A percentile compares a stretch with the other conserved stretches of the same genome.
Evolutionary conservation across 2,113 vertebrate genomes (phyloP).

Genomic region (Crypturellus undulatus): DNA sequence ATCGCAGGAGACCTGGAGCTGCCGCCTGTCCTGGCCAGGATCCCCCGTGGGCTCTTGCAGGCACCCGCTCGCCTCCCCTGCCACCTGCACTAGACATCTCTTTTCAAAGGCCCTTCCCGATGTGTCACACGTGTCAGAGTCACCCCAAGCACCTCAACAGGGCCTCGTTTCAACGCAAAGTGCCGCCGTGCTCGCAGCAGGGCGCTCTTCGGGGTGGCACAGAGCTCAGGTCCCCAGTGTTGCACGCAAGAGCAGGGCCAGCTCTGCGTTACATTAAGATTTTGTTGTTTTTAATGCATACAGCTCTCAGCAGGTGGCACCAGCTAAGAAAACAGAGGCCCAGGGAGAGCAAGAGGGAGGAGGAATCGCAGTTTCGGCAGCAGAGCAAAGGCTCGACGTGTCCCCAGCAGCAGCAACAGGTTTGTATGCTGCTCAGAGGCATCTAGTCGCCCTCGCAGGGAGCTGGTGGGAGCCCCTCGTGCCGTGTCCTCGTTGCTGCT

Average conservation of each 20-base stretch:
- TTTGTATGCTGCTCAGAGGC: not conserved
- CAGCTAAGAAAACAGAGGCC: not conserved
- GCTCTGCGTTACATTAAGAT: not conserved
- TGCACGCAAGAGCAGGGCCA: not conserved
- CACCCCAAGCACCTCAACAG: not conserved
- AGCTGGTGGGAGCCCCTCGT: not conserved
- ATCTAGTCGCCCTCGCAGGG: not conserved
- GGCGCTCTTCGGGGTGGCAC: not conserved
- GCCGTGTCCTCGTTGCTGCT: not conserved
- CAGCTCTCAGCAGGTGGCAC: constrained; percentile 34
- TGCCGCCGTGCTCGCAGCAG: not conserved
- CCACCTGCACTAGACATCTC: not conserved
- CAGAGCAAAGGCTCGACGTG: constrained; percentile 18
- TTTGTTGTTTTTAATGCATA: constrained; percentile 42
- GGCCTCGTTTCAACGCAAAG: accelerated
- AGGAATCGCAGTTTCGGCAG: not conserved
- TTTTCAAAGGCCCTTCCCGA: not conserved
- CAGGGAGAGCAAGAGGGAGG: not conserved
- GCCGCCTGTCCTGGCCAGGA: not conserved
- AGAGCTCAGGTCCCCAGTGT: accelerated
- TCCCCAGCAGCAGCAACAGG: constrained; percentile 37
- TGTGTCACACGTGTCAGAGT: not conserved
- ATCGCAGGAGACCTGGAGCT: accelerated
- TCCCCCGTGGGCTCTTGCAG: accelerated
- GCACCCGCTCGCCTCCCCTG: not conserved